Base-by-base conservation (phyloP, 2,797 vertebrate genomes). In the Eupleurogrammus muticus region DNA sequence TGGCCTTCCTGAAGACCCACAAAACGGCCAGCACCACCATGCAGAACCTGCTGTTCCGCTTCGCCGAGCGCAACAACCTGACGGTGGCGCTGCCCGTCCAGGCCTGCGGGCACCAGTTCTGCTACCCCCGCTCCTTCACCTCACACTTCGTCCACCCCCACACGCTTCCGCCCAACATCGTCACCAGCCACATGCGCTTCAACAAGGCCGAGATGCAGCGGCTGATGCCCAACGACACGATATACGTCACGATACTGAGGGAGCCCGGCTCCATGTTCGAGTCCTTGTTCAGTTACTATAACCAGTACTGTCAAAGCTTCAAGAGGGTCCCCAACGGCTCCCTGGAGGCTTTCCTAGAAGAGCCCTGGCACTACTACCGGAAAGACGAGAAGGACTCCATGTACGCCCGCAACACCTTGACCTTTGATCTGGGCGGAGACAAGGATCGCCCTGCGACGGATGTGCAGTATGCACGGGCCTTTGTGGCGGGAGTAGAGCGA, bases 1-100 rank as follows among this genome's bases (percentile, higher is more conserved):
- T 97, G 76, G 94, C 91, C 86, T 97, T 97, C 91, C 91, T 97
- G 52, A 97, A 97, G 92, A 97, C 96, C 9, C 96, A 97, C 92
- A 97, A 97, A 81, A 96, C 96, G 0, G 96, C 96, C 35, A 95
- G 96, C 86, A 93, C 82, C 63, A 96, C 96, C 4, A 94, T 96
- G 87, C 96, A 96, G 91, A 97, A 96, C 90, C 90, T 97, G 59
- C 90, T 97, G 9, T 96, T 96, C 72, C 95, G 96, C 56, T 97
- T 96, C 1, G 95, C 94, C 0, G 96, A 97, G 76, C 92, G 86
- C 67, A 93, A 95, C 90, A 96, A 96, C 83, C 85, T 96, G 49
- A 96, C 95, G 0, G 95, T 96, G 88, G 96, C 94, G 0, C 53
- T 97, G 82, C 96, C 96, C 0, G 81, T 95, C 42, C 93, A 93